phyloP scores from a whole-genome alignment of 2,113 vertebrate genomes.

The Indicator indicator region DNA sequence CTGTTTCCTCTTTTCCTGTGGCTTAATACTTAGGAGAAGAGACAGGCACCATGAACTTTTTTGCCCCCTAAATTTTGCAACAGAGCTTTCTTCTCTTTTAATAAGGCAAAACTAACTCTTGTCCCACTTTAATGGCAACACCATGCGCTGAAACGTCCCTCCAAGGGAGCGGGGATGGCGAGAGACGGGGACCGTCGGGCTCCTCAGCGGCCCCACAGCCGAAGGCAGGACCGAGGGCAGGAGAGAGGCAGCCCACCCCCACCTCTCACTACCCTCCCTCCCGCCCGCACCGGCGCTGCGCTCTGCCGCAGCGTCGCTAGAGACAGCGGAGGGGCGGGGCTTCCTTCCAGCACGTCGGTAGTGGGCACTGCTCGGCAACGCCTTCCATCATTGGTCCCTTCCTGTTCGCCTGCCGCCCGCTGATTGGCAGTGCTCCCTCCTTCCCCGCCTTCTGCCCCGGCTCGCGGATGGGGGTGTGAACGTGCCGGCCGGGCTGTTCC shows the following conservation, averaged over 20 bases:
- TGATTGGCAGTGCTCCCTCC: not conserved
- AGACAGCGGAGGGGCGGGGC: not conserved
- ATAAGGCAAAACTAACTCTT: fast-evolving
- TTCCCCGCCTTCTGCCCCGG: not conserved
- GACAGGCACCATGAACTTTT: not conserved
- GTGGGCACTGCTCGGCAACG: not conserved
- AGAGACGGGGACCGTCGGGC: too few species aligned
- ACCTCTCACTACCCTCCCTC: not conserved
- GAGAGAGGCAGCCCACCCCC: too few species aligned
- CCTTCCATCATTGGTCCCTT: not conserved
- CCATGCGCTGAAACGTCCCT: fast-evolving
- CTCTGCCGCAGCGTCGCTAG: not conserved
- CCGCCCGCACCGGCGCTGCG: not conserved
- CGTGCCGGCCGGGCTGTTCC: constrained; percentile 3
- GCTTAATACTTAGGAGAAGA: not conserved
- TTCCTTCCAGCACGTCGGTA: not conserved
- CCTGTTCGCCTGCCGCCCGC: not conserved
- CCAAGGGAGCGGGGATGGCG: fast-evolving
- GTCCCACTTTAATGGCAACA: not conserved
- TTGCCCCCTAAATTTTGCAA: not conserved
- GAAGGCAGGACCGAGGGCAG: not conserved
- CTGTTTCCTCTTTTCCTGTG: not conserved
- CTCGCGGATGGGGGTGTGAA: not conserved
- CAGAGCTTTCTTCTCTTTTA: not conserved
- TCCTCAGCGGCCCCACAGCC: not conserved